These are phyloP conservation scores for Epinephelus moara DNA, from an alignment of 2,113 vertebrate genomes.

Conservation along the genomic window DNA sequence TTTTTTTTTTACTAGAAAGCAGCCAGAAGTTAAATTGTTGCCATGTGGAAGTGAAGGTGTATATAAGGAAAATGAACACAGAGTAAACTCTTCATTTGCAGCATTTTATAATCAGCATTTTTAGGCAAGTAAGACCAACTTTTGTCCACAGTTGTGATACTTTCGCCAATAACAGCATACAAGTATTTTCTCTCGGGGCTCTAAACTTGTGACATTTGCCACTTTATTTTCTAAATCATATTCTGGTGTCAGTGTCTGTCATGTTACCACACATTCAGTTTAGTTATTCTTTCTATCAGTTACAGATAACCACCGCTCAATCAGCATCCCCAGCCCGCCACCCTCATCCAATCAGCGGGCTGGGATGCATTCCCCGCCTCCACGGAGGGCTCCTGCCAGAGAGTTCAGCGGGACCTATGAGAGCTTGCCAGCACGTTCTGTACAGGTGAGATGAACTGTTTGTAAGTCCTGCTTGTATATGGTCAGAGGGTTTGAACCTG, in stretches of 20 bases:
- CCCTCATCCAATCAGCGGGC: conserved; percentile 82
- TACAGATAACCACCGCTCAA: conserved; percentile 76
- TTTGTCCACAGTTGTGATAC: not conserved
- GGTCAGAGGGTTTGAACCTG: not conserved
- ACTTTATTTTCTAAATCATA: not conserved
- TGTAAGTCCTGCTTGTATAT: not conserved
- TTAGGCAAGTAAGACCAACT: not conserved
- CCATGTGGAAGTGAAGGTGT: conserved; percentile 32
- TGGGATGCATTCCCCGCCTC: conserved; percentile 94
- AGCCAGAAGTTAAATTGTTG: conserved; percentile 32
- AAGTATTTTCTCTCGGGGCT: not conserved
- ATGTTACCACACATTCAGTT: not conserved
- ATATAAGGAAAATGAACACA: not conserved
- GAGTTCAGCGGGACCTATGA: conserved; percentile 91
- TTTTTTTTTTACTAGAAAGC: not conserved
- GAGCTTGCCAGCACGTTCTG: conserved; percentile 90
- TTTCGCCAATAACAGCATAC: not conserved
- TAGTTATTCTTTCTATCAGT: conserved; percentile 32
- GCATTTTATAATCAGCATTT: not conserved
- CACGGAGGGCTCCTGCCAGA: conserved; percentile 85
- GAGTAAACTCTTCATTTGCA: conserved; percentile 1
- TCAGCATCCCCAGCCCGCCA: conserved; percentile 83
- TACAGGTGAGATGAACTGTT: conserved; percentile 84
- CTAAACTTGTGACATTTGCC: not conserved
- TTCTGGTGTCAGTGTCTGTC: not conserved